These are phyloP conservation scores for Noctilio leporinus DNA, from an alignment of 2,113 vertebrate genomes.

Conservation along the genomic window DNA sequence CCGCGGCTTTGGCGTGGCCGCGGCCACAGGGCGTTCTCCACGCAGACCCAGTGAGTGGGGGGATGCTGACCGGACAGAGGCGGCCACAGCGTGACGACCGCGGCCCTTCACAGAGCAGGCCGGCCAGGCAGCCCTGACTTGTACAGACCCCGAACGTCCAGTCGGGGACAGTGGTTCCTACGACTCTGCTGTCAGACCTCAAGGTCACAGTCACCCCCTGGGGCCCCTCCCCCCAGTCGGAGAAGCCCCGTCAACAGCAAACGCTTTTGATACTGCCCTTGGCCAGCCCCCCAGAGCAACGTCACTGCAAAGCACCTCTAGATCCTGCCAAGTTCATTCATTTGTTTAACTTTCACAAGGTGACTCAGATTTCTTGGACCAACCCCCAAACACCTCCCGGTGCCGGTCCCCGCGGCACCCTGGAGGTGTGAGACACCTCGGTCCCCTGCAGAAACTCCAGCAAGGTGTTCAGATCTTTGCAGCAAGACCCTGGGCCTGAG, in stretches of 20 bases:
- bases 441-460: accelerated
- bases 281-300: accelerated
- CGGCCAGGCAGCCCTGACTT: background rate
- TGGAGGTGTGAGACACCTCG: background rate
- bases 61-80: background rate
- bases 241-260: background rate
- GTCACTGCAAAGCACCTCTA: accelerated
- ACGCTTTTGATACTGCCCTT: accelerated
- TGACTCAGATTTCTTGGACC: background rate
- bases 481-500: background rate
- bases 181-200: background rate
- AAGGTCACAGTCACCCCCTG: background rate
- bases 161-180: background rate
- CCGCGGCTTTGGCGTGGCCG: background rate
- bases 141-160: accelerated
- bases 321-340: accelerated
- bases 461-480: background rate
- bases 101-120: too few relatives aligned
- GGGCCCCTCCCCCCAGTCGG: background rate
- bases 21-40: background rate
- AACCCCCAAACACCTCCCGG: background rate
- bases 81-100: too few relatives aligned
- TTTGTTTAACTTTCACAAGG: background rate
- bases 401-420: background rate
- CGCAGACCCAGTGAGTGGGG: background rate